phyloP scores from a whole-genome alignment of 2,888 invertebrate genomes.

The Malachius bipustulatus region DNA sequence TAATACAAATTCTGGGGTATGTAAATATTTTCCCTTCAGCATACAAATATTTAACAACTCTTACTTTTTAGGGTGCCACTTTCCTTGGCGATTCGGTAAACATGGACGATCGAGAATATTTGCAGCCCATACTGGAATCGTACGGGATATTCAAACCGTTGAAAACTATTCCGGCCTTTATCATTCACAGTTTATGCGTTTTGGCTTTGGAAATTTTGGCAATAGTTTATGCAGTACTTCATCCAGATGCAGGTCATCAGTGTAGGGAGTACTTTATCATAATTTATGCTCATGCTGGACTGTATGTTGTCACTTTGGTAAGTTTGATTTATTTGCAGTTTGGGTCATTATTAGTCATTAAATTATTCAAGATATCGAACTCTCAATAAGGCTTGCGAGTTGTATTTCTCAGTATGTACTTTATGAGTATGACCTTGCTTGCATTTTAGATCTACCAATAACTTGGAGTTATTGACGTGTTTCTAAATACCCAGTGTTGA shows the following conservation, averaged over 20 bases:
- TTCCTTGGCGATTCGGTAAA: constrained; percentile 36
- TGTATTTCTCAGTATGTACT: no score
- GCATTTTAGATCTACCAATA: no score
- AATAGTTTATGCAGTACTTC: constrained; percentile 30
- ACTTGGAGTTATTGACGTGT: no score
- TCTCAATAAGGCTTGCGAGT: no score
- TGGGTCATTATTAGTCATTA: no score
- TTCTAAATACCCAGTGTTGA: no score
- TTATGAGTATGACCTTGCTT: no score
- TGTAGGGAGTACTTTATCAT: constrained; percentile 48
- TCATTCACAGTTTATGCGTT: constrained; percentile 28
- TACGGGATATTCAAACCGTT: constrained; percentile 34
- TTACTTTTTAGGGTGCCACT: constrained; percentile 34
- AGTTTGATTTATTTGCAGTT: no score
- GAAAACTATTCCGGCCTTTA: constrained; percentile 29
- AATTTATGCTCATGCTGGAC: constrained; percentile 44
- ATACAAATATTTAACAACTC: no score
- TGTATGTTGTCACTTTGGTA: constrained; percentile 48
- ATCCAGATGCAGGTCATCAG: constrained; percentile 35
- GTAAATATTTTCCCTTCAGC: constrained; percentile 12
- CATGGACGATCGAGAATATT: constrained; percentile 33
- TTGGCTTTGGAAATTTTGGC: constrained; percentile 31
- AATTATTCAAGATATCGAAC: no score
- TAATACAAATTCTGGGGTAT: constrained; percentile 29
- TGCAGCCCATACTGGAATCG: constrained; percentile 33